These are phyloP conservation scores for Crotalus tigris DNA, from an alignment of 2,113 vertebrate species.

Conservation along the genomic window DNA sequence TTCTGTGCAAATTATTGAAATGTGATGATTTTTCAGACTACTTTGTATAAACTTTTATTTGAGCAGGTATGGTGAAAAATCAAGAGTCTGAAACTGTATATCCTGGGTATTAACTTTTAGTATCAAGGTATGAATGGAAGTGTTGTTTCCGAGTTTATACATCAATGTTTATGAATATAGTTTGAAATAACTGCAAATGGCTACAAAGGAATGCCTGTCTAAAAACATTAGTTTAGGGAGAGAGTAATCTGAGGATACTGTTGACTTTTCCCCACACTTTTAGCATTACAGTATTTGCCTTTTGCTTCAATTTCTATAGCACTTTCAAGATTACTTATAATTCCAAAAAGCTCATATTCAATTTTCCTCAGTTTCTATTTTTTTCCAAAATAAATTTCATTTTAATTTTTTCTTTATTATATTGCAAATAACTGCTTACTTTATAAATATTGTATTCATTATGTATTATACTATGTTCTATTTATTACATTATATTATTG, in stretches of 20 bases:
- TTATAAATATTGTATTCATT: not conserved
- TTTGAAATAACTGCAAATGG: not conserved
- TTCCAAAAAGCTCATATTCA: not conserved
- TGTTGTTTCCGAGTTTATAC: not conserved
- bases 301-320: not conserved
- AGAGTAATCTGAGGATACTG: not conserved
- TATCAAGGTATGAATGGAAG: not conserved
- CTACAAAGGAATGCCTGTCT: not conserved
- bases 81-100: not conserved
- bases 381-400: not conserved
- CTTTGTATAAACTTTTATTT: not conserved
- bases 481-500: no score
- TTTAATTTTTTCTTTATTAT: not conserved
- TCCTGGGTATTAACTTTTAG: not conserved
- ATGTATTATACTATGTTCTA: no score
- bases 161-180: not conserved
- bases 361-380: not conserved
- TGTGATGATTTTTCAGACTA: not conserved
- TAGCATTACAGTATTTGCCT: not conserved
- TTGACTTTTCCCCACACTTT: not conserved
- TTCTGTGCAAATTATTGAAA: not conserved
- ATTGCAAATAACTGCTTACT: not conserved
- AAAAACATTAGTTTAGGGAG: not conserved
- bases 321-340: not conserved
- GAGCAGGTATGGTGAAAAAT: not conserved